Evolutionary conservation across 2,113 vertebrate species (phyloP), one percentile per base, ranked within the genome.

Genomic region (Silurus glanis): DNA sequence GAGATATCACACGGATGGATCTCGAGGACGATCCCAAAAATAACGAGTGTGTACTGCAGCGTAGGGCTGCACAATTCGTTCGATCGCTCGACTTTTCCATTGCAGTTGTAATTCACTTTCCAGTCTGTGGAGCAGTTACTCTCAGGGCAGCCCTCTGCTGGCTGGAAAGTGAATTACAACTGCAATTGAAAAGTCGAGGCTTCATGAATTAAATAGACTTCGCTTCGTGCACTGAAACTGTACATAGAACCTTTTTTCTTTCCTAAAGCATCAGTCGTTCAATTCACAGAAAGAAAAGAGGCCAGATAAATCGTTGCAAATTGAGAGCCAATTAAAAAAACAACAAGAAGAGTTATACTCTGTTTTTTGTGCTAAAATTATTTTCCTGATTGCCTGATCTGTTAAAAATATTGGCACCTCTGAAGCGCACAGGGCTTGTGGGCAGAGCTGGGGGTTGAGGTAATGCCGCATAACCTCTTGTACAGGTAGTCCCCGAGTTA

Each of bases 1-100:
- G 79, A 23, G 59, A 75, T 53, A 45, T 47, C 69, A 37, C 37
- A 92, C 92, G 88, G 79, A 28, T 62, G 80, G 61, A 45, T 47
- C 69, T 25, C 23, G 9, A 49, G 61, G 56, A 58, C 45, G 2
- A 74, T 56, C 45, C 79, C 13, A 62, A 61, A 61, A 37, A 5
- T 19, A 47, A 37, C 13, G 19, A 10, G 13, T n/a, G 6, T 19
- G 10, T 9, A 1, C 47, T 16, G 55, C 67, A n/a, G 28, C 47
- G 1, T 6, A 69, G 75, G 84, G 53, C 51, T 80, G 78, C 56
- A 80, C 56, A 80, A 80, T 80, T 37, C 37, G 37, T 37, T 37
- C 37, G 37, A 2, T 37, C 1, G 2, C 25, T 3, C 12, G 14
- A 3, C 10, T 0, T 58, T 56, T 19, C 56, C 14, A 37, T 45